Conservation (phyloP, 2,113 vertebrate species). For the Nipponia nippon region DNA sequence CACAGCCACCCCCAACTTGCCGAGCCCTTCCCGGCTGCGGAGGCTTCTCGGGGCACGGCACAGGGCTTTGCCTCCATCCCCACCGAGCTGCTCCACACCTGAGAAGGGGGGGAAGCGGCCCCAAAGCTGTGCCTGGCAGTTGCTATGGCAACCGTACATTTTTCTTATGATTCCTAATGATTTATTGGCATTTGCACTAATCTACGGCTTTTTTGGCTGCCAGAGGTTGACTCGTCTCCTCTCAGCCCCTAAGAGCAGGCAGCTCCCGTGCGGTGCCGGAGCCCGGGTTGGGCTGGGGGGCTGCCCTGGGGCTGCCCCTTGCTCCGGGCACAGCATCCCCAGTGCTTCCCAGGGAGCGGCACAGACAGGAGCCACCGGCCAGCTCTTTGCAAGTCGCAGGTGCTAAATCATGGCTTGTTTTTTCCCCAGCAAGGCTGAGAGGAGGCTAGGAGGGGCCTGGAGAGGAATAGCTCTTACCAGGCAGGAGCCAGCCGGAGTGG, state of each 20-base stretch:
- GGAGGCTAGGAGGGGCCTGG: not conserved
- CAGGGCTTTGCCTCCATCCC: not conserved
- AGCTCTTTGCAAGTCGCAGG: not conserved
- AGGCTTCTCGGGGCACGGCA: not conserved
- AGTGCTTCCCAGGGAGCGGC: not conserved
- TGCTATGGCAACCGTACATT: constrained; percentile 59
- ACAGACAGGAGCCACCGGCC: not conserved
- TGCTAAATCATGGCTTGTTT: not conserved
- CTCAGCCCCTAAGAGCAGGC: not conserved
- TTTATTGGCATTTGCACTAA: constrained; percentile 48
- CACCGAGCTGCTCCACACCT: not conserved
- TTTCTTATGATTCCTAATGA: constrained; percentile 56
- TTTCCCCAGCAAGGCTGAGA: not conserved
- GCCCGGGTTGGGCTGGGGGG: not conserved
- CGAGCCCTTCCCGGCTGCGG: fast-evolving
- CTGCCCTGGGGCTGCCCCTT: not conserved
- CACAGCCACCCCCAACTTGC: fast-evolving
- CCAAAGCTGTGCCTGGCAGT: constrained; percentile 43
- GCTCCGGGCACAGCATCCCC: not conserved
- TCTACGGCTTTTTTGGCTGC: not conserved
- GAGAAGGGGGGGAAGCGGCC: constrained; percentile 28
- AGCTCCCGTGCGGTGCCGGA: fast-evolving
- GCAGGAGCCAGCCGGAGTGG: not conserved
- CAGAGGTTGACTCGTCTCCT: not conserved
- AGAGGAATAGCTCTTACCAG: not conserved